Conservation (phyloP, 2,113 vertebrate genomes). For the Beaufortia kweichowensis region DNA sequence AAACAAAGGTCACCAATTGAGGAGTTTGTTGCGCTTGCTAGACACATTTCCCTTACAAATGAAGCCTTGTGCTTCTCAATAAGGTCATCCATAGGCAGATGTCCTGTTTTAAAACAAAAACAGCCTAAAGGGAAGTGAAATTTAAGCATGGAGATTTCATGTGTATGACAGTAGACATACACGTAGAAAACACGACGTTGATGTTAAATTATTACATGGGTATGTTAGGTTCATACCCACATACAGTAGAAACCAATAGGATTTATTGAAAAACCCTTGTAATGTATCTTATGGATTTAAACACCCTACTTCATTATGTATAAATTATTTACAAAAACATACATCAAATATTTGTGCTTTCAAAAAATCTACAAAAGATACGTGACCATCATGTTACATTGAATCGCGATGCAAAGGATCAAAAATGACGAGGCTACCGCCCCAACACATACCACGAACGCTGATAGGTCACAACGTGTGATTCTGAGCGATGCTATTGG, state of each 20-base stretch:
- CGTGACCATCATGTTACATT: background rate
- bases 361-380: too few species aligned
- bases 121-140: background rate
- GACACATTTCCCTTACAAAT: conserved; percentile 26
- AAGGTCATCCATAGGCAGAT: conserved; percentile 8
- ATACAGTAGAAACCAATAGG: too few species aligned
- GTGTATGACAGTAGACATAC: background rate
- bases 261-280: too few species aligned
- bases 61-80: background rate
- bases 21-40: background rate
- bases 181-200: too few species aligned
- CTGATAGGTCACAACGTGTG: conserved; percentile 22
- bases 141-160: background rate
- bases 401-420: background rate
- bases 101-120: background rate
- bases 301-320: background rate
- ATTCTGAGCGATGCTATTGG: conserved; percentile 14
- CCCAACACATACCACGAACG: background rate
- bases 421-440: background rate
- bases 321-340: background rate
- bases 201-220: too few species aligned
- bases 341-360: too few species aligned
- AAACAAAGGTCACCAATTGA: background rate
- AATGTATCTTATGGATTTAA: too few species aligned
- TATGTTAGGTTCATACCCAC: background rate